Base-by-base conservation (phyloP, 2,888 invertebrate genomes). In the Stegana nigrithorax region DNA sequence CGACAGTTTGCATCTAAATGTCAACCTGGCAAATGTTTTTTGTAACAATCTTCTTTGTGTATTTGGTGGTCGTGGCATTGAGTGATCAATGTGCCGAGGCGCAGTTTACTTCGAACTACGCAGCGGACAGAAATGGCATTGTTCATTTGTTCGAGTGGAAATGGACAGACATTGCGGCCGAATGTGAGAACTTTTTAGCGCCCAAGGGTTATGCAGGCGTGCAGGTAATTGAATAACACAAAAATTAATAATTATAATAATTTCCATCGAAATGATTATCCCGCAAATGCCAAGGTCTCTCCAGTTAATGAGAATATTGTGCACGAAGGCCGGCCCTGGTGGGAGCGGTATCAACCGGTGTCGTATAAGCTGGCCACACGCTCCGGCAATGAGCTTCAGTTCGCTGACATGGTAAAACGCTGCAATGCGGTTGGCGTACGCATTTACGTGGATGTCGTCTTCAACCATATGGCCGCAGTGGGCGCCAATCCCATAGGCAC, bases 141-240 rank as follows among this genome's bases (percentile, higher is more conserved):
- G 92, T 92, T 0, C 92, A 92, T 73, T 84, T 92, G 29, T 92
- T 92, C 72, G 93, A 94, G 82, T 94, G 94, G 94, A 92, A 91
- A 83, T 94, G 91, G 90, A 85, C 87, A 23, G 93, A 93, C 73
- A 91, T 94, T 50, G 93, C 93, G 0, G 86, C 83, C 8, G 94
- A 94, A 82, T 94, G 94, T 82, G 93, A 93, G 79, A 83, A 88
- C 36, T 94, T 92, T 84, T 87, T 94, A 12, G 91, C 89, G 1
- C 90, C 91, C 0, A 88, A 88, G 72, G 92, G 92, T 53, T 94
- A 88, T 80, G 93, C 89, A 60, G 94, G 91, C 62, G 88, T 91
- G 66, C 91, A 91, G 87, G 91, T 91, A 85, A 71, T 63, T 66
- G 36, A 36, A 7, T 1, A 3, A 5, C 5, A n/a, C n/a, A 14